Evolutionary conservation across 2,113 vertebrate genomes (phyloP).

Genomic region (Lichenostomus cassidix): DNA sequence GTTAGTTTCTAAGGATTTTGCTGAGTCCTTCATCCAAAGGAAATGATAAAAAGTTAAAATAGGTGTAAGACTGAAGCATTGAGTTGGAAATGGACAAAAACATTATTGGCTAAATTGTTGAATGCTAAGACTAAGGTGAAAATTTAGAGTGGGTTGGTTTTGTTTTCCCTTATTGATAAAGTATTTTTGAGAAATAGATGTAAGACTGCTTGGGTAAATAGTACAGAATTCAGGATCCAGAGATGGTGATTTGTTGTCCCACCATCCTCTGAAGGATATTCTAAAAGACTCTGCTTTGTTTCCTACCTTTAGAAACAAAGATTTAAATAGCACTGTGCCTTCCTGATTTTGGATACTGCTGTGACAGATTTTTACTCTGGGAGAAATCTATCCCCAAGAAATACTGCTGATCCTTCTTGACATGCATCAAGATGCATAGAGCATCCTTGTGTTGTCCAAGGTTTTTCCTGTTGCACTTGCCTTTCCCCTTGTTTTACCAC

Average conservation of each 20-base stretch:
- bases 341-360: neutral
- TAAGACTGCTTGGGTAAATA: neutral
- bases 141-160: neutral
- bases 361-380: slow-evolving; percentile 5
- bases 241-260: neutral
- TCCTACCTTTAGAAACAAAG: neutral
- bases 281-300: neutral
- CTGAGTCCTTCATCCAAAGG: neutral
- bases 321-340: neutral
- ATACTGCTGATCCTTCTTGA: neutral
- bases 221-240: neutral
- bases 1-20: neutral
- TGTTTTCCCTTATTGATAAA: neutral
- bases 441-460: neutral
- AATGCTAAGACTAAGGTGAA: neutral
- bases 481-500: neutral
- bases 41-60: neutral
- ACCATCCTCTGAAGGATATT: neutral
- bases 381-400: neutral
- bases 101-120: neutral
- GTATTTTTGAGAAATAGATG: neutral
- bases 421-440: neutral
- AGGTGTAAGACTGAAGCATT: neutral
- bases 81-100: neutral
- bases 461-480: neutral